These are phyloP conservation scores for Nymphalis io DNA, from an alignment of 1,140 invertebrate species.

Conservation along the genomic window DNA sequence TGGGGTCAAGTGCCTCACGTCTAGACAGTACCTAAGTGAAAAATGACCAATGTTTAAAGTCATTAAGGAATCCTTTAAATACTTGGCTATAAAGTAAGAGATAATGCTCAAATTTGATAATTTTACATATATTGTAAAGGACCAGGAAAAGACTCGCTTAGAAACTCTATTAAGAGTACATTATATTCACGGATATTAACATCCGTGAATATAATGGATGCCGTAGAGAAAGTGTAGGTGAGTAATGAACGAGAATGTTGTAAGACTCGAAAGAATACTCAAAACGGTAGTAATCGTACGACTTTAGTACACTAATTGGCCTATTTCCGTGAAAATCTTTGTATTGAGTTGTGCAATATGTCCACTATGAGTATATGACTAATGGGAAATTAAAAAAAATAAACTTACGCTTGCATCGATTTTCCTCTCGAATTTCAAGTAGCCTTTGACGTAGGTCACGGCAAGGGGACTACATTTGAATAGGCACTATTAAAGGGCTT, in stretches of 20 bases:
- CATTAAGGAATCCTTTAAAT: background rate
- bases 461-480: conserved; percentile 78
- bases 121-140: background rate
- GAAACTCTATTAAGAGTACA: conserved; percentile 3
- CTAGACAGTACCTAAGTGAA: conserved; percentile 38
- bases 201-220: background rate
- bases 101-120: too few species aligned
- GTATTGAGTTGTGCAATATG: conserved; percentile 59
- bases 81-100: background rate
- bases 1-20: conserved; percentile 65
- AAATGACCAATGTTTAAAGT: background rate
- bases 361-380: conserved; percentile 28
- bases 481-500: conserved; percentile 73
- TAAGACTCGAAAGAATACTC: background rate
- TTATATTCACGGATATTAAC: too few species aligned
- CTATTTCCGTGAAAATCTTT: conserved; percentile 45
- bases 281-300: background rate
- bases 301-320: conserved; percentile 1
- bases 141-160: conserved; percentile 17
- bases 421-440: conserved; percentile 70
- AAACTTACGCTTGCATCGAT: conserved; percentile 75
- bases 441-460: conserved; percentile 57
- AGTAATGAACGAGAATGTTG: conserved; percentile 7
- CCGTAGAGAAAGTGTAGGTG: conserved; percentile 34
- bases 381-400: conserved; percentile 41